Evolutionary conservation across 2,888 invertebrate genomes (phyloP).

Genomic region (Siphlonurus alternatus): DNA sequence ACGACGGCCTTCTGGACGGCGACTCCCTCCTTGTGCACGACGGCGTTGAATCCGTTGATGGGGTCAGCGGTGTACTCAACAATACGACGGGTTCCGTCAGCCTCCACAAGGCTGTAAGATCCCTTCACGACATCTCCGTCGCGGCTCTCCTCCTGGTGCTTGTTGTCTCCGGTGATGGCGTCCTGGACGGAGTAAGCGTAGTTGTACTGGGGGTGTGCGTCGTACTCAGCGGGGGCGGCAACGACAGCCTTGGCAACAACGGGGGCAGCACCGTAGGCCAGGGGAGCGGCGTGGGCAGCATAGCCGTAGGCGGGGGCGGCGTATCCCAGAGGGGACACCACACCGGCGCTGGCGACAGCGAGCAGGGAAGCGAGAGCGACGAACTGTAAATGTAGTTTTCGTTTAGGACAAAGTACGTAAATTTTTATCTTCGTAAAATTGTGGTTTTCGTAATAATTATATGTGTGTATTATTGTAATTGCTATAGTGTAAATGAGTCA

Average conservation of each 20-base stretch:
- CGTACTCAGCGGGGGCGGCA: conserved; percentile 2
- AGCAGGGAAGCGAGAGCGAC: conserved; percentile 7
- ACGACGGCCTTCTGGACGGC: conserved; percentile 5
- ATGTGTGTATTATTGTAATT: too few species aligned
- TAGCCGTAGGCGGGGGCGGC: conserved; percentile 2
- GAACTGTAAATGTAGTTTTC: neutral
- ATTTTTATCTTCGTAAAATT: too few species aligned
- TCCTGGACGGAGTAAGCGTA: conserved; percentile 5
- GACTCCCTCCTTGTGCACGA: conserved; percentile 3
- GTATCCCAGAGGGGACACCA: neutral
- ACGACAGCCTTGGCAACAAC: conserved; percentile 7
- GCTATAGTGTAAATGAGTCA: too few species aligned
- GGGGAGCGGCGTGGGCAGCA: neutral
- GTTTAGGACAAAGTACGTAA: too few species aligned
- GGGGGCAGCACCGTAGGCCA: conserved; percentile 1
- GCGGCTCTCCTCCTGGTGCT: conserved; percentile 8
- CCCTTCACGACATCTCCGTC: conserved; percentile 9
- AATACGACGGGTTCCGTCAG: conserved; percentile 8
- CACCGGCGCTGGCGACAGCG: conserved; percentile 5
- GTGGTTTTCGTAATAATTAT: too few species aligned
- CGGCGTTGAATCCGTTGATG: conserved; percentile 10
- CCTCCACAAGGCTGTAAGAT: conserved; percentile 6
- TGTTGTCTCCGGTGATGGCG: conserved; percentile 9
- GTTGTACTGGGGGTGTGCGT: conserved; percentile 7
- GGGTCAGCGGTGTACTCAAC: conserved; percentile 9